phyloP scores from a whole-genome alignment of 2,888 invertebrate species.

The Escarpia spicata region DNA sequence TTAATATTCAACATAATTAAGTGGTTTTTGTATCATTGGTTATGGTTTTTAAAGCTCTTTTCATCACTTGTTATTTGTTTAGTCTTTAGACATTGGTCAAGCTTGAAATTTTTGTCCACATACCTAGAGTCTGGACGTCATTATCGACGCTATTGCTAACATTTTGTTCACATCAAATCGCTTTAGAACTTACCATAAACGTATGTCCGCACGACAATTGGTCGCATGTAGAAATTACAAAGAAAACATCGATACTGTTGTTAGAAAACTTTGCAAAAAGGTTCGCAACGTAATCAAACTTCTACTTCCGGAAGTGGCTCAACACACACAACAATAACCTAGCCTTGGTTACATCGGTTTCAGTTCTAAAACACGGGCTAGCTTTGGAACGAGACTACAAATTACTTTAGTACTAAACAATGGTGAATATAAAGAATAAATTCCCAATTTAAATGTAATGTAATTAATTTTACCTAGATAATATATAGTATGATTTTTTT shows the following conservation, averaged over 20 bases:
- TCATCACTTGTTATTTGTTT: too few relatives aligned
- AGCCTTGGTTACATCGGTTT: neutral
- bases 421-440: too few relatives aligned
- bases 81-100: too few relatives aligned
- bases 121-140: neutral
- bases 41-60: too few relatives aligned
- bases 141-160: neutral
- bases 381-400: neutral
- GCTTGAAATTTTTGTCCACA: too few relatives aligned
- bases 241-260: neutral
- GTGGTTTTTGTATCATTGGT: too few relatives aligned
- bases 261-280: neutral
- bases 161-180: neutral
- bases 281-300: slow-evolving; percentile 4
- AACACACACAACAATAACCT: neutral
- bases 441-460: too few relatives aligned
- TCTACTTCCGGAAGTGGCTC: neutral
- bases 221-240: neutral
- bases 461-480: too few relatives aligned
- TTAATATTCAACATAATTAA: too few relatives aligned
- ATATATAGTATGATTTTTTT: too few relatives aligned
- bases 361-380: neutral
- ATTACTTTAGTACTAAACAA: too few relatives aligned
- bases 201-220: neutral
- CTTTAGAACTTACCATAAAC: neutral